Evolutionary conservation across 1,140 invertebrate species (phyloP).

Genomic region (Nebria ingens): DNA sequence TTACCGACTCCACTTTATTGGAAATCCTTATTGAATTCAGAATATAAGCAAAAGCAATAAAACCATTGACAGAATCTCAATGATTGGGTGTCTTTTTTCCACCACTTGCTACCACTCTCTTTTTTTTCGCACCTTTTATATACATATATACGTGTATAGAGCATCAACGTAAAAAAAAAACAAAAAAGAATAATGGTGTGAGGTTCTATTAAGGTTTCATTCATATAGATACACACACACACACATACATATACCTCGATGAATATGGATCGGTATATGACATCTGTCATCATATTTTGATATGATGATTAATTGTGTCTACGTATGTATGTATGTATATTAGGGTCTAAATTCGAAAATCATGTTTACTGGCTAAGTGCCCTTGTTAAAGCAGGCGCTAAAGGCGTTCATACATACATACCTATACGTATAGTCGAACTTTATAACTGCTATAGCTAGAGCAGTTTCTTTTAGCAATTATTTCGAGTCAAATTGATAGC

Average conservation of each 20-base stretch:
- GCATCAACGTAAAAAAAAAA: no score
- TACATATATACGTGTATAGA: no score
- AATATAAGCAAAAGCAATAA: slow-evolving; percentile 32
- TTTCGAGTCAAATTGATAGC: neutral
- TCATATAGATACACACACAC: neutral
- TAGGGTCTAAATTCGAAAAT: neutral
- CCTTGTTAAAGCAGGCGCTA: no score
- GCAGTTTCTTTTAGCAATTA: neutral
- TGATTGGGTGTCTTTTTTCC: slow-evolving; percentile 11
- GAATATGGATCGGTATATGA: neutral
- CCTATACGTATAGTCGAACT: no score
- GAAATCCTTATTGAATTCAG: slow-evolving; percentile 28
- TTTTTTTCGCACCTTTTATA: neutral
- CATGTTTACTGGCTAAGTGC: neutral
- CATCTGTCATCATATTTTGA: neutral
- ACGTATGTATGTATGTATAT: neutral
- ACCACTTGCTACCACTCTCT: neutral
- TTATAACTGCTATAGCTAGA: neutral
- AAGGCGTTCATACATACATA: no score
- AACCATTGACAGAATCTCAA: slow-evolving; percentile 29
- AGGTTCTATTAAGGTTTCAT: neutral
- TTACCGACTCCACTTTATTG: slow-evolving; percentile 18
- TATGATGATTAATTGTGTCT: neutral
- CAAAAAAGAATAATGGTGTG: no score
- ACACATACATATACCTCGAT: neutral